A percentile compares a stretch with the other conserved stretches of the same genome.
Evolutionary conservation across 2,797 vertebrate species (phyloP).

Genomic region (Rhincodon typus): DNA sequence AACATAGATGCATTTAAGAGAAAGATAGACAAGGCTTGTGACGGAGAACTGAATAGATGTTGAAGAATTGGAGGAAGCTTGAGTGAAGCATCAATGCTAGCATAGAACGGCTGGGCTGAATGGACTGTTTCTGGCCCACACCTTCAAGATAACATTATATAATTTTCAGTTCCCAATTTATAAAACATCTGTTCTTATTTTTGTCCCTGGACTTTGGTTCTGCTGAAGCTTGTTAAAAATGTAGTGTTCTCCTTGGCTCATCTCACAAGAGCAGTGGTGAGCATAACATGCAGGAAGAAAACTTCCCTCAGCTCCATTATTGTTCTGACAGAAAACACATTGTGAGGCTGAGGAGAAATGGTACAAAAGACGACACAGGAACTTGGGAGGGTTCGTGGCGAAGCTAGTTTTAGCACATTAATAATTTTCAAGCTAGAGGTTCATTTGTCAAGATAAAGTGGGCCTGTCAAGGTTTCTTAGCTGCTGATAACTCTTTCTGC

Average conservation of each 20-base stretch:
- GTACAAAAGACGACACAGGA: neutral
- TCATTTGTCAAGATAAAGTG: slow-evolving; percentile 36
- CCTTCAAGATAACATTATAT: neutral
- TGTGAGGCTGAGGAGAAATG: neutral
- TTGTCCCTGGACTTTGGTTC: neutral
- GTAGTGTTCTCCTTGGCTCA: neutral
- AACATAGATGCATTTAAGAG: neutral
- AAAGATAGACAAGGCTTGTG: neutral
- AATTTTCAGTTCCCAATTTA: neutral
- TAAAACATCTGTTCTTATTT: neutral
- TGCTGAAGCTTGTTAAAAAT: neutral
- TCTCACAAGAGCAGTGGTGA: neutral
- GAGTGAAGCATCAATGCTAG: neutral
- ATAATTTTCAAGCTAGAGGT: slow-evolving; percentile 6
- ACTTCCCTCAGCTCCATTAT: slow-evolving; percentile 27
- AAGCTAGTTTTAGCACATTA: neutral
- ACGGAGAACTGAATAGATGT: neutral
- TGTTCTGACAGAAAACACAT: slow-evolving; percentile 31
- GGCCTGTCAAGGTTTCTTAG: slow-evolving; percentile 7
- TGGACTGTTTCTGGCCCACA: neutral
- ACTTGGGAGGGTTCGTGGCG: slow-evolving; percentile 5
- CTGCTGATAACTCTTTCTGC: slow-evolving; percentile 13
- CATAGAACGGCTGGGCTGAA: neutral
- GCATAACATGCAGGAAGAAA: neutral
- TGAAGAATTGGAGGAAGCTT: neutral